Evolutionary conservation across 2,797 vertebrate species (phyloP).

Genomic region (Sebastes kiyomatsui): DNA sequence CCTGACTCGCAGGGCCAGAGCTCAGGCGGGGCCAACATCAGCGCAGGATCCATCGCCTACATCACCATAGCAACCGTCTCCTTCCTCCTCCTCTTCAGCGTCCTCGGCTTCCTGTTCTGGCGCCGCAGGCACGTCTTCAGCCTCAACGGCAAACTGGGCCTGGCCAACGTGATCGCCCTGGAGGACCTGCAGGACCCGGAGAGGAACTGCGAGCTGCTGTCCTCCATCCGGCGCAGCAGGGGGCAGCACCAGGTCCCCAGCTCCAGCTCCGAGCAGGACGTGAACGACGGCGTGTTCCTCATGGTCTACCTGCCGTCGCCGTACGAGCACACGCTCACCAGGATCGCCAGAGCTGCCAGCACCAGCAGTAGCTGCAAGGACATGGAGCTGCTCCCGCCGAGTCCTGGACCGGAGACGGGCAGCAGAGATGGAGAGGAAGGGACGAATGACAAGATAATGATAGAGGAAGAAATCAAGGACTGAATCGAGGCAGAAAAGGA

Average conservation of each 20-base stretch:
- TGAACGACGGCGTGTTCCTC: conserved; percentile 76
- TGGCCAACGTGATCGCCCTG: conserved; percentile 75
- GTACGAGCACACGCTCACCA: conserved; percentile 88
- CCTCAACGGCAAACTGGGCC: conserved; percentile 53
- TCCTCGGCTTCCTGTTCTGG: conserved; percentile 54
- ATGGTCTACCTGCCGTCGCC: conserved; percentile 85
- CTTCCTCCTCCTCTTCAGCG: conserved; percentile 52
- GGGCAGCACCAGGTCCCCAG: conserved; percentile 51
- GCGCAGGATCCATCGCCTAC: conserved; percentile 33
- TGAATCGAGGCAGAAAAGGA: neutral
- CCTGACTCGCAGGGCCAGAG: conserved; percentile 45
- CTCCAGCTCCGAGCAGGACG: conserved; percentile 68
- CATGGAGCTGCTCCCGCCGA: conserved; percentile 56
- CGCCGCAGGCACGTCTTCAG: conserved; percentile 48
- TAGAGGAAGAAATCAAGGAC: conserved; percentile 9
- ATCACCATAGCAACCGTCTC: conserved; percentile 60
- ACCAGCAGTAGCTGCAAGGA: conserved; percentile 72
- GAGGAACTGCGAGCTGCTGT: conserved; percentile 75
- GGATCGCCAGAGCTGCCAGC: conserved; percentile 77
- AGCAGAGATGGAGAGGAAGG: conserved; percentile 13
- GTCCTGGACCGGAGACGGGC: conserved; percentile 65
- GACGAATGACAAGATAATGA: neutral
- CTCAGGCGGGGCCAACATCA: conserved; percentile 52
- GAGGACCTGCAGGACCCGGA: conserved; percentile 76
- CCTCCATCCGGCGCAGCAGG: conserved; percentile 61